Base-by-base conservation (phyloP, 2,797 vertebrate genomes). In the Oreortyx pictus region DNA sequence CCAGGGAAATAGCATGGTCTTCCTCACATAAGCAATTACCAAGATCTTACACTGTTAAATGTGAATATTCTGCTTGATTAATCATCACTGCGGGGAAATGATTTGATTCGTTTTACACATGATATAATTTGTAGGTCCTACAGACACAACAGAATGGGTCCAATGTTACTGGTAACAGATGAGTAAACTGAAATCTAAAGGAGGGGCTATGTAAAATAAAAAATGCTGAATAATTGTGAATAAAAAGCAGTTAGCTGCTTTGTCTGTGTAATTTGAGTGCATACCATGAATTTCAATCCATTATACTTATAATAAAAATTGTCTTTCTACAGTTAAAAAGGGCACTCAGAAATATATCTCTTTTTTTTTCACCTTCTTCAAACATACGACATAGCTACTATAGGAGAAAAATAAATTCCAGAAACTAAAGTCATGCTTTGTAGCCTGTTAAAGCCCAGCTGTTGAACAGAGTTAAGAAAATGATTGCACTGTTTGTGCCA, bases 381-480 rank as follows among this genome's bases (percentile, higher is more conserved):
- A 37, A 23, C 54, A 68, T 68, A n/a, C 37, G 79, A 59, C 67
- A 71, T 31, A 67, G n/a, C 47, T 94, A 96, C 96, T 54, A 20
- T 23, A 76, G 59, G 20, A 81, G 50, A 94, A 90, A 94, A 97
- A 94, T 95, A 96, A 97, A 96, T 94, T 86, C 91, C 76, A 91
- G 75, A 90, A 86, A 91, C 78, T 44, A 92, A 94, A 94, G 76
- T 95, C 77, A 87, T 75, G 94, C 71, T 96, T 88, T 94, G 90
- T 82, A 94, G 87, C 92, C 83, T 82, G 84, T 91, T 96, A 95
- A 95, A 94, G 27, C 52, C 84, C 94, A 91, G 94, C 92, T 97
- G 95, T 93, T 0, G 0, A 71, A 46, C 78, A 94, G 96, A 96
- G 94, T 97, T 97, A 97, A 97, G 94, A 46, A 96, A 96, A 90